Conservation (phyloP, 2,113 vertebrate genomes). For the Gadus chalcogrammus region DNA sequence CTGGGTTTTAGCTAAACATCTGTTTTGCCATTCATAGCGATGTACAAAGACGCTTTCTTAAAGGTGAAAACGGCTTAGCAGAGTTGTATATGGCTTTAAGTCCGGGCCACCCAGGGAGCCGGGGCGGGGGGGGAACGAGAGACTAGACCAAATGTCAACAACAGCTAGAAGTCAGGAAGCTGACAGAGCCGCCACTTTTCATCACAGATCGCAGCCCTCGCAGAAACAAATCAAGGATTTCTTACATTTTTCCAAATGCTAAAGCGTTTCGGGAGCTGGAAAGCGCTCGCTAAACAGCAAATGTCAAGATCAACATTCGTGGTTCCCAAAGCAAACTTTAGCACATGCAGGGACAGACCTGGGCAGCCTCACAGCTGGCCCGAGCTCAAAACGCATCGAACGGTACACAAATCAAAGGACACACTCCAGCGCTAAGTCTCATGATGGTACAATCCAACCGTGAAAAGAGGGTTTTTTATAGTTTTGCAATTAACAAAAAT, state of each 20-base stretch:
- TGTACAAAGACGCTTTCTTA: constrained; percentile 67
- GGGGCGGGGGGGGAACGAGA: constrained; percentile 10
- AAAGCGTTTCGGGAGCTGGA: not conserved
- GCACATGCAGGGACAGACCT: not conserved
- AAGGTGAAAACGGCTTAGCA: constrained; percentile 53
- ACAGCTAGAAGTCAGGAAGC: constrained; percentile 39
- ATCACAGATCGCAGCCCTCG: not conserved
- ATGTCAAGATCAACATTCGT: constrained; percentile 19
- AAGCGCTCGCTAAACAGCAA: constrained; percentile 10
- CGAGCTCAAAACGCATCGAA: not conserved
- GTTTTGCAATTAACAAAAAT: not conserved
- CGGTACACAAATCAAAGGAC: not conserved
- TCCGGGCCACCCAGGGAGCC: constrained; percentile 76
- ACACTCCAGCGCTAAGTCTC: not conserved
- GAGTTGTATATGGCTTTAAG: constrained; percentile 70
- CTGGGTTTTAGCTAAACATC: constrained; percentile 65
- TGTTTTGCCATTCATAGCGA: constrained; percentile 54
- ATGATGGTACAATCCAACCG: not conserved
- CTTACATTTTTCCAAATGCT: constrained; percentile 20
- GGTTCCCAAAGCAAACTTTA: not conserved
- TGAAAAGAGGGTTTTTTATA: not conserved
- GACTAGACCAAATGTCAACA: constrained; percentile 41
- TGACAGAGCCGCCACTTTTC: not conserved
- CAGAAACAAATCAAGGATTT: not conserved
- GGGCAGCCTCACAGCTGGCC: not conserved